A percentile compares a stretch with the other conserved stretches of the same genome.
phyloP scores from a whole-genome alignment of 2,797 vertebrate species.

The Artibeus lituratus region DNA sequence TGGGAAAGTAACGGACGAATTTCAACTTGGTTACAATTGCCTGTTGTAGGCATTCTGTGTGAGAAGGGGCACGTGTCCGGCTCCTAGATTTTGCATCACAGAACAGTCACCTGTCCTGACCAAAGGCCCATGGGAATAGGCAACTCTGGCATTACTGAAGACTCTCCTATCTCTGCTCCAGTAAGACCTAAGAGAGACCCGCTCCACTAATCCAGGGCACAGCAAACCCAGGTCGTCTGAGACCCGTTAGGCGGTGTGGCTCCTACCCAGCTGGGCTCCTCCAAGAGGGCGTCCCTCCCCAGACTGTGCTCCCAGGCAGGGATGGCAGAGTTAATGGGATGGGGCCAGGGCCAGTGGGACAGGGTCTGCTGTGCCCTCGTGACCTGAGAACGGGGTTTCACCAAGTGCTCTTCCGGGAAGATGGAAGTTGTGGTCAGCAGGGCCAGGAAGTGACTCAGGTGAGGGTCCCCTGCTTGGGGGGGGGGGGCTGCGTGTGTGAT shows the following conservation, averaged over 20 bases:
- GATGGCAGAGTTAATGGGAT: background rate
- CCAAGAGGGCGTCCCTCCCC: background rate
- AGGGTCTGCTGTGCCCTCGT: background rate
- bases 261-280: background rate
- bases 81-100: background rate
- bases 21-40: background rate
- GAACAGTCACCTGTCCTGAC: background rate
- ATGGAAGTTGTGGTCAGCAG: background rate
- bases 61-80: background rate
- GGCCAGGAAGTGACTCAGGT: background rate
- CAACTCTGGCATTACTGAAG: background rate
- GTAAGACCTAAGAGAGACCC: background rate
- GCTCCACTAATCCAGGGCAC: background rate
- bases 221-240: background rate
- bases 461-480: background rate
- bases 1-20: background rate
- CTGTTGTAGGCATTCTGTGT: background rate
- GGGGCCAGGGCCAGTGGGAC: accelerated
- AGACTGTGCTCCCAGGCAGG: background rate
- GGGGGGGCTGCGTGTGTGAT: too few relatives aligned
- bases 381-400: background rate
- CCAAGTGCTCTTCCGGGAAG: background rate
- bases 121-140: background rate
- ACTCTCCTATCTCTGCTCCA: background rate
- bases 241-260: background rate